phyloP scores from a whole-genome alignment of 2,888 invertebrate species.

The Rosalia funebris region DNA sequence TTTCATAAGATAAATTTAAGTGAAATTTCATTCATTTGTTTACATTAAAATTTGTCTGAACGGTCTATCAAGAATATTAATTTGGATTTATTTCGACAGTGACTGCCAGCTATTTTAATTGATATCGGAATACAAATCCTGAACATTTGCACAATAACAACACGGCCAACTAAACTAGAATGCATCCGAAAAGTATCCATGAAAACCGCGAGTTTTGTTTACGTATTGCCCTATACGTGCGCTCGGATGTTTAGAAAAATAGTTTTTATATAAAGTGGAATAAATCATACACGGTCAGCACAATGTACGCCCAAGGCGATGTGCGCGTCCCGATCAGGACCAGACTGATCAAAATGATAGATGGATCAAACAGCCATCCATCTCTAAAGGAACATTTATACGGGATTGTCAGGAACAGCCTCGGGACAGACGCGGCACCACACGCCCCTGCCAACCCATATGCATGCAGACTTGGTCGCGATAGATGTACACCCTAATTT shows the following conservation, averaged over 20 bases:
- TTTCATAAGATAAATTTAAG: background rate
- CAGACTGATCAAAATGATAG: slow-evolving; percentile 61
- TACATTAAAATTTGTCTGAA: background rate
- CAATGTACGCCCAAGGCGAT: slow-evolving; percentile 30
- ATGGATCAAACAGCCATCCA: slow-evolving; percentile 59
- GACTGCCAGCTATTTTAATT: background rate
- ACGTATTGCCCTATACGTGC: too few relatives aligned
- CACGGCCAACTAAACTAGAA: background rate
- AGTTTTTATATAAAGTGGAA: slow-evolving; percentile 17
- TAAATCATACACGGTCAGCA: slow-evolving; percentile 20
- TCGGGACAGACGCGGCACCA: slow-evolving; percentile 42
- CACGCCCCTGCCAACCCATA: slow-evolving; percentile 43
- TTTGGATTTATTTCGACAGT: background rate
- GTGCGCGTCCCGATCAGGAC: slow-evolving; percentile 52
- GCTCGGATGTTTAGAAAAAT: slow-evolving; percentile 5
- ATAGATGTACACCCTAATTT: slow-evolving; percentile 50
- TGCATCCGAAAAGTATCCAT: too few relatives aligned
- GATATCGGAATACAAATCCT: background rate
- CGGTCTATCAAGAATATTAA: background rate
- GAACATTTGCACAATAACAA: background rate
- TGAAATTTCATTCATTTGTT: background rate
- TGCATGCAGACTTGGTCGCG: slow-evolving; percentile 37
- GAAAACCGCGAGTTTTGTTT: too few relatives aligned
- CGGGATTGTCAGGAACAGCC: slow-evolving; percentile 56
- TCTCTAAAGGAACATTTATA: slow-evolving; percentile 57